These are phyloP conservation scores for Habroteleia sp. DNA, from an alignment of 2,888 invertebrate species.

Conservation along the genomic window DNA sequence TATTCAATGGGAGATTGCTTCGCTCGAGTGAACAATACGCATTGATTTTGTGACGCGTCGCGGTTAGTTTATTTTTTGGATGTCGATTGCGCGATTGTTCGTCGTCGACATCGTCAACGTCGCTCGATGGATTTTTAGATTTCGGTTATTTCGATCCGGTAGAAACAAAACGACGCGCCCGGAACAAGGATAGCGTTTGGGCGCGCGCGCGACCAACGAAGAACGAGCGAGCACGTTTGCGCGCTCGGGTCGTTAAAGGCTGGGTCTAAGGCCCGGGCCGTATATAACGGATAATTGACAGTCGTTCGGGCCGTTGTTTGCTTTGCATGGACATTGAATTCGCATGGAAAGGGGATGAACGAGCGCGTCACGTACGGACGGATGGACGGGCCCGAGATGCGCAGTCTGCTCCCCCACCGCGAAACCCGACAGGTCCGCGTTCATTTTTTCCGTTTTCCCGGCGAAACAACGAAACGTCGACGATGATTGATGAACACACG, in stretches of 20 bases:
- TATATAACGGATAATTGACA: slow-evolving; percentile 82
- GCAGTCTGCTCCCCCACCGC: slow-evolving; percentile 1
- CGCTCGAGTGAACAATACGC: slow-evolving; percentile 54
- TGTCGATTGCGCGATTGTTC: slow-evolving; percentile 52
- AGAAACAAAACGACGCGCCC: slow-evolving; percentile 35
- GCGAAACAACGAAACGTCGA: slow-evolving; percentile 30
- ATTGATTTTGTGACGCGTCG: slow-evolving; percentile 58
- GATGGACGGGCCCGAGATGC: slow-evolving; percentile 61
- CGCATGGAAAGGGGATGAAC: slow-evolving; percentile 70
- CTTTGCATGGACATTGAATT: slow-evolving; percentile 81
- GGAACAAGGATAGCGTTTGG: slow-evolving; percentile 14
- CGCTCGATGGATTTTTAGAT: slow-evolving; percentile 47
- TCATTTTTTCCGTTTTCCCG: slow-evolving; percentile 20
- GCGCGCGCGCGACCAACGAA: slow-evolving; percentile 6
- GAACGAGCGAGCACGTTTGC: slow-evolving; percentile 28
- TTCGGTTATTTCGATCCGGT: slow-evolving; percentile 35
- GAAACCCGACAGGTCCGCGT: neutral
- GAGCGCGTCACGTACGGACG: slow-evolving; percentile 54
- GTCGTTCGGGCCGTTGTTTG: slow-evolving; percentile 78
- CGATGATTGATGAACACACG: slow-evolving; percentile 30
- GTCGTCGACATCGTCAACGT: slow-evolving; percentile 56
- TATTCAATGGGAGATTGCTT: slow-evolving; percentile 38
- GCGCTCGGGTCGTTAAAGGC: slow-evolving; percentile 79
- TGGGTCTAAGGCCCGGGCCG: slow-evolving; percentile 79
- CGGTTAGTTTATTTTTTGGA: slow-evolving; percentile 52